phyloP scores from a whole-genome alignment of 2,797 vertebrate species.

The Nyctibius grandis region DNA sequence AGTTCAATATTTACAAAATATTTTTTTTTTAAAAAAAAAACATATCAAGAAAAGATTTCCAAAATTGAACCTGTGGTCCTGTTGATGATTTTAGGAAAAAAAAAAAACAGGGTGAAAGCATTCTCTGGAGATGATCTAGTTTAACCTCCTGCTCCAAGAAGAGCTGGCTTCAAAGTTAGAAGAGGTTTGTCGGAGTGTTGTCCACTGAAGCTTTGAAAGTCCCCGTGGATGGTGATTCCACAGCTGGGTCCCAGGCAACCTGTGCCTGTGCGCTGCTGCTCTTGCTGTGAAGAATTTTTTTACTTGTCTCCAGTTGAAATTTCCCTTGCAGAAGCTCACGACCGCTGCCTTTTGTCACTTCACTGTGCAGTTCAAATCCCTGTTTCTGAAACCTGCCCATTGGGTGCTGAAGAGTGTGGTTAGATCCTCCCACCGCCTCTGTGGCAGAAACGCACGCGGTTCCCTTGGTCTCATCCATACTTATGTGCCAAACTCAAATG shows the following conservation, averaged over 20 bases:
- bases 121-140: background rate
- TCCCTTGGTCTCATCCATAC: rapidly evolving
- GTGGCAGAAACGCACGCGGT: rapidly evolving
- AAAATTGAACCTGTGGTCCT: background rate
- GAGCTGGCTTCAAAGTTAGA: too few species aligned
- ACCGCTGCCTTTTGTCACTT: background rate
- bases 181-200: background rate
- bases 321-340: rapidly evolving
- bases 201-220: background rate
- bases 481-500: rapidly evolving
- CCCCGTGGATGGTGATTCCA: rapidly evolving
- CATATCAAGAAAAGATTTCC: background rate
- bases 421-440: background rate
- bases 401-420: background rate
- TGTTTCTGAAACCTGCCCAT: rapidly evolving
- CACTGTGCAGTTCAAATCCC: rapidly evolving
- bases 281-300: background rate
- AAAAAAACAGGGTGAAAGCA: background rate
- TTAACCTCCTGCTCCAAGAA: background rate
- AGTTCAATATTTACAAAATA: background rate
- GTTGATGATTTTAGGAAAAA: background rate
- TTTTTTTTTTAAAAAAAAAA: background rate
- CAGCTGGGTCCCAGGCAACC: background rate
- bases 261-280: background rate
- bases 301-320: background rate